These are phyloP conservation scores for Drosophila buzzatii DNA, from an alignment of 2,888 invertebrate genomes.

Conservation along the genomic window DNA sequence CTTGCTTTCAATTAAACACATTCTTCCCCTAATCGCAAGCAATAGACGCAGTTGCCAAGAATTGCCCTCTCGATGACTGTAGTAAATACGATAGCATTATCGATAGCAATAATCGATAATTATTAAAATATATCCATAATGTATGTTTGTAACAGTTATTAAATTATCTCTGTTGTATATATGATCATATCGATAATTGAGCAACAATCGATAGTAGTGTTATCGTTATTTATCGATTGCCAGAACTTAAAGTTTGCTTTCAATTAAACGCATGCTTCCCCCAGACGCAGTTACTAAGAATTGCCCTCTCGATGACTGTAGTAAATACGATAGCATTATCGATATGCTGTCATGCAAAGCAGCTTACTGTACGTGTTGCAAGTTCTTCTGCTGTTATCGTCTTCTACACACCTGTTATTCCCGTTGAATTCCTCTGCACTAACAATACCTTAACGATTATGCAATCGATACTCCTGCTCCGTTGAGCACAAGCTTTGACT, in stretches of 20 bases:
- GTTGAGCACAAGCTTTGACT: slow-evolving; percentile 6
- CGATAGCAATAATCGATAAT: too few species aligned
- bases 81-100: too few species aligned
- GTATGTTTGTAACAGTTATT: neutral
- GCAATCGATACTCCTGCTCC: slow-evolving; percentile 10
- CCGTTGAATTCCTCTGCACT: neutral
- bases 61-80: too few species aligned
- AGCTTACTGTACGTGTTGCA: neutral
- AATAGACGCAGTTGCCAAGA: too few species aligned
- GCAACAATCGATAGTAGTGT: neutral
- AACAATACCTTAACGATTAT: slow-evolving; percentile 9
- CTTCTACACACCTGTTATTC: neutral
- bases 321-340: neutral
- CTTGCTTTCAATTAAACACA: too few species aligned
- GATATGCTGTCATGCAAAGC: neutral
- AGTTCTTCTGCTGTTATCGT: neutral
- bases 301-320: neutral
- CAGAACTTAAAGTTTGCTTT: neutral
- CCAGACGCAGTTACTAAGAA: too few species aligned
- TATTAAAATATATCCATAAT: neutral
- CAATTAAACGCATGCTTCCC: too few species aligned
- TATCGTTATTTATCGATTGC: neutral
- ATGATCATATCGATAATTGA: too few species aligned
- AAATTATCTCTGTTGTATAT: too few species aligned
- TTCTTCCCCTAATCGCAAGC: too few species aligned